Conservation (phyloP, 1,140 invertebrate species). For the Polyergus mexicanus region DNA sequence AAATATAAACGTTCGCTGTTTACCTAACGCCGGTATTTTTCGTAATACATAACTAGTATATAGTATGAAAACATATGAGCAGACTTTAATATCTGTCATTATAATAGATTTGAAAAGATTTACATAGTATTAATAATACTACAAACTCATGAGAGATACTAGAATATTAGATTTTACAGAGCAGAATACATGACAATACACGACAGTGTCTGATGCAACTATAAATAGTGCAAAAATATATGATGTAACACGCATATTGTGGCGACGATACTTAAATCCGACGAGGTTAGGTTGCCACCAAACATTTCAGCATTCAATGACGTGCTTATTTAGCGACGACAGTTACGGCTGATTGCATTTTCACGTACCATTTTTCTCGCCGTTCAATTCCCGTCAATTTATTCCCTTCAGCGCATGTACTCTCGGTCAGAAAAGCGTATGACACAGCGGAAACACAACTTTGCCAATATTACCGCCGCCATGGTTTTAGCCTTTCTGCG, state of each 20-base stretch:
- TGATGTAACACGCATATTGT: conserved; percentile 54
- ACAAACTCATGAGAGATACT: background rate
- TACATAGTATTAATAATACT: background rate
- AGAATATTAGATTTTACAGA: too few relatives aligned
- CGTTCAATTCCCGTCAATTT: conserved; percentile 34
- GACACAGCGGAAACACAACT: conserved; percentile 78
- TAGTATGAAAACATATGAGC: background rate
- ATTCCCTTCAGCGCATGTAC: conserved; percentile 76
- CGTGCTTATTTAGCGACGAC: conserved; percentile 32
- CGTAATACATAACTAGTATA: background rate
- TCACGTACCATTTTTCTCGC: conserved; percentile 76
- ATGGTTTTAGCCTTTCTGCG: conserved; percentile 77
- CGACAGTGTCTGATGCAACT: too few relatives aligned
- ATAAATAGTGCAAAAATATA: conserved; percentile 14
- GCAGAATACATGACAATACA: too few relatives aligned
- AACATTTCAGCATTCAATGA: conserved; percentile 9
- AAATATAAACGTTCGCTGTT: background rate
- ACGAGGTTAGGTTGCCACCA: conserved; percentile 73
- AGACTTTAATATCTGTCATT: background rate
- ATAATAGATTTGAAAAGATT: background rate
- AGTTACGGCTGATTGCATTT: conserved; percentile 5
- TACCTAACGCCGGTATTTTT: background rate
- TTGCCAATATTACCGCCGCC: conserved; percentile 82
- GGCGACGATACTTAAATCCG: background rate
- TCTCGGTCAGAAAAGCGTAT: conserved; percentile 84